Conservation (phyloP, 2,888 invertebrate genomes). For the Sipha maydis region DNA sequence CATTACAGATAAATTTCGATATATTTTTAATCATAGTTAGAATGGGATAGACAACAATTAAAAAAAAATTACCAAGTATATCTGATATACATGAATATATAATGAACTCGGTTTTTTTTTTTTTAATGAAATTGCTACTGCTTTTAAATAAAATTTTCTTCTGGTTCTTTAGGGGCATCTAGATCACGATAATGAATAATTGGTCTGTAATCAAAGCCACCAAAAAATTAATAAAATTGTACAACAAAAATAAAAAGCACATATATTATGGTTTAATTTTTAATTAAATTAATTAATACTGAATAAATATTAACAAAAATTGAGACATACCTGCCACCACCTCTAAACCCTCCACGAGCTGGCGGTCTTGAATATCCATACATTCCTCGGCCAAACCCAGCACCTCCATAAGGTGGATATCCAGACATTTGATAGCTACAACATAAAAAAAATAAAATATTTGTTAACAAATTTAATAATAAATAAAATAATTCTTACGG, state of each 20-base stretch:
- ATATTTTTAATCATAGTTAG: constrained; percentile 11
- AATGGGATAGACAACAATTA: constrained; percentile 10
- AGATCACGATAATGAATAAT: constrained; percentile 93
- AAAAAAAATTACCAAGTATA: constrained; percentile 7
- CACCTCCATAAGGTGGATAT: constrained; percentile 60
- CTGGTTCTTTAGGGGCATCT: constrained; percentile 91
- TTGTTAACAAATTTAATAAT: not conserved
- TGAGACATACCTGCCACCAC: constrained; percentile 63
- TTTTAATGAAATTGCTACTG: not conserved
- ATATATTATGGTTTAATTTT: not conserved
- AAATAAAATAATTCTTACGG: constrained; percentile 51
- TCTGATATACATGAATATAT: constrained; percentile 1
- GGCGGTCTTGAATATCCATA: constrained; percentile 63
- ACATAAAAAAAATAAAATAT: not conserved
- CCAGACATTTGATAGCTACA: constrained; percentile 55
- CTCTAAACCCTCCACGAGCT: constrained; percentile 62
- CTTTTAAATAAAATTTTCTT: constrained; percentile 70
- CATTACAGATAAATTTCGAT: not conserved
- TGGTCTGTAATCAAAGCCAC: constrained; percentile 83
- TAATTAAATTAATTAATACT: not conserved
- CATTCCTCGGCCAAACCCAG: constrained; percentile 63
- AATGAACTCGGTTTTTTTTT: not conserved
- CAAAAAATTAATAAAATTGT: constrained; percentile 64
- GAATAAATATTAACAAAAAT: not conserved
- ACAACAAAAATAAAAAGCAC: not conserved